Evolutionary conservation across 53 echinoderm and acorn worm genomes (phyloP).

Genomic region (Luidia sarsii): DNA sequence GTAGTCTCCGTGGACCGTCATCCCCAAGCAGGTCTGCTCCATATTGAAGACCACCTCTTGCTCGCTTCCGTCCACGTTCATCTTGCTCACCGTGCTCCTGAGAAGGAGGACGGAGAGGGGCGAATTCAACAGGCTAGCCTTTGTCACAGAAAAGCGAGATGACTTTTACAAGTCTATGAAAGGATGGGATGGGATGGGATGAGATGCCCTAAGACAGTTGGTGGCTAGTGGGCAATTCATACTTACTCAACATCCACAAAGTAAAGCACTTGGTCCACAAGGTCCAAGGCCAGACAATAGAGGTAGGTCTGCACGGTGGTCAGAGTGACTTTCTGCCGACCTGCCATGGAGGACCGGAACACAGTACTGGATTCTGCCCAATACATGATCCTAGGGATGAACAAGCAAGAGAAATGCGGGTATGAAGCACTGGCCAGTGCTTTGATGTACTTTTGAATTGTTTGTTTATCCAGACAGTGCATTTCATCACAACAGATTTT

Average conservation of each 20-base stretch:
- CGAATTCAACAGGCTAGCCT: no score
- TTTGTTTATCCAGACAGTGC: no score
- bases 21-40: not conserved
- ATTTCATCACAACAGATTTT: no score
- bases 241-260: not conserved
- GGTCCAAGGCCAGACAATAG: constrained; percentile 14
- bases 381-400: constrained; percentile 14
- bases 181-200: no score
- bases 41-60: constrained; percentile 26
- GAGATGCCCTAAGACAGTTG: no score
- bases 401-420: no score
- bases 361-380: not conserved
- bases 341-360: constrained; percentile 21
- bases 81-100: constrained; percentile 1
- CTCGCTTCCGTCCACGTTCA: constrained; percentile 35
- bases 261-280: constrained; percentile 29
- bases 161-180: no score
- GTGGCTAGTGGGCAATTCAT: no score
- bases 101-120: not conserved
- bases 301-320: not conserved
- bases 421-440: no score
- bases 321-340: not conserved
- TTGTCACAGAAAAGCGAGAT: no score
- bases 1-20: constrained; percentile 42
- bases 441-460: no score